Conservation (phyloP, 2,888 invertebrate species). For the Megamerina dolium region DNA sequence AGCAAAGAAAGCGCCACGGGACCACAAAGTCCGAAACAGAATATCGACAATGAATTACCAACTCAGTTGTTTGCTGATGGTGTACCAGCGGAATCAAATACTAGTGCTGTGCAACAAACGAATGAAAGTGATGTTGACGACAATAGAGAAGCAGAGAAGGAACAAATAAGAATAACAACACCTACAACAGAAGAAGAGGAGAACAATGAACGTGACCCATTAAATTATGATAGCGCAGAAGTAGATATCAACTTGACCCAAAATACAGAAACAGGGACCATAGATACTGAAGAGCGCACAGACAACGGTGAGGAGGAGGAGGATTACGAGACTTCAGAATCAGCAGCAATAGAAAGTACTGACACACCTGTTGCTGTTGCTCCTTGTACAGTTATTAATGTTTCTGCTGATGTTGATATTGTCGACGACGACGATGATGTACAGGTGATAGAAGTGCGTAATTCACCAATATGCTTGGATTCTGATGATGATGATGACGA, state of each 20-base stretch:
- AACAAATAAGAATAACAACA: neutral
- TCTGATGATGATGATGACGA: constrained; percentile 28
- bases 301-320: neutral
- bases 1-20: no score
- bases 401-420: constrained; percentile 8
- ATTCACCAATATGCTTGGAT: constrained; percentile 32
- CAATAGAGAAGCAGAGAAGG: neutral
- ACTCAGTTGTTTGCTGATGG: no score
- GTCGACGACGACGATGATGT: constrained; percentile 30
- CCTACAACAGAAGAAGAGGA: neutral
- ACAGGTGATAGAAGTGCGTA: constrained; percentile 27
- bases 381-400: neutral
- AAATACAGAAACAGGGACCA: neutral
- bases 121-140: neutral
- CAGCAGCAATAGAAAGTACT: neutral
- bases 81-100: no score
- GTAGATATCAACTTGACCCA: neutral
- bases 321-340: no score
- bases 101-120: neutral
- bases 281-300: neutral
- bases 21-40: no score
- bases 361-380: neutral
- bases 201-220: neutral
- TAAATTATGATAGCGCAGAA: neutral
- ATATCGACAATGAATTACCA: no score